Evolutionary conservation across 2,888 invertebrate genomes (phyloP), one percentile per base, ranked within the genome.

Genomic region (Melanostoma mellinum): DNA sequence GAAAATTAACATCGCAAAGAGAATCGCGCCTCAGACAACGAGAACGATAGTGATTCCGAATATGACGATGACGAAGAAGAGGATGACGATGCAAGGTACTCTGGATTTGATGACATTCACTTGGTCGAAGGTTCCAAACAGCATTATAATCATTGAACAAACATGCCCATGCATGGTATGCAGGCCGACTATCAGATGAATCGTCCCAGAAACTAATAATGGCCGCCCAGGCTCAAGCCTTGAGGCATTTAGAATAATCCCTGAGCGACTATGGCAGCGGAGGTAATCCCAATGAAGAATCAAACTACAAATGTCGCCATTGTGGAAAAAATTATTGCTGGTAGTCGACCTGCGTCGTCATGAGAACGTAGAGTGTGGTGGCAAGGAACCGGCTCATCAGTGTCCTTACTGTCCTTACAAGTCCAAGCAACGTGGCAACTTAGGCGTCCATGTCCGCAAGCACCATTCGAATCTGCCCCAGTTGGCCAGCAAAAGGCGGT

Each of bases 271-370:
- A 88, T 33, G 88, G 88, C 0, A 84, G 86, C 44, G 77, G 74
- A 20, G 20, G 20, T 2, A 86, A 78, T 56, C 42, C 84, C 0
- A 69, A 60, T 42, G 90, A 89, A 0, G 91, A 91, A 46, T 88
- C 90, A 0, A 87, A 89, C 0, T 90, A 87, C 81, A 86, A 90
- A 88, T 96, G 96, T 88, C 93, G 95, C 36, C 95, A 95, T 89
- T 96, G 96, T 91, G 96, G 96, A 81, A 96, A 96, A 90, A 93
- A 94, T 86, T 96, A 96, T 91, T 94, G 96, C 87, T 96, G 96
- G 96, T 96, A 95, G 91, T 96, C 96, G 76, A 96, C 96, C 93
- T 96, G 92, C 93, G 95, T 38, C 93, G 95, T 8, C 96, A 96
- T 92, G 96, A 95, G 91, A 95, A 94, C 92, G 95, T 96, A 75